Conservation (phyloP, 2,888 invertebrate species). For the Lasioglossum figueresi region DNA sequence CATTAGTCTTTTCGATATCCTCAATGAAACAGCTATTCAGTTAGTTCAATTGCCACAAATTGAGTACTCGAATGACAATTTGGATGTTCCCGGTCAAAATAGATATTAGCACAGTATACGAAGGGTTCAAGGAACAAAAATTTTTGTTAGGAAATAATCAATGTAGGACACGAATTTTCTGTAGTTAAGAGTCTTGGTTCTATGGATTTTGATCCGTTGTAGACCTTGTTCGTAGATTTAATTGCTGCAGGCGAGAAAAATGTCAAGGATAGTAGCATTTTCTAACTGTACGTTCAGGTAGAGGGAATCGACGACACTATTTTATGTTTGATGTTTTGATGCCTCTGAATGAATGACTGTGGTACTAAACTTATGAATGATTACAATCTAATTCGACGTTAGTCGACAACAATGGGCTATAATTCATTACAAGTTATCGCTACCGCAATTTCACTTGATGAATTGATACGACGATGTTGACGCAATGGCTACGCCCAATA, state of each 20-base stretch:
- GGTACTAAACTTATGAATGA: not conserved
- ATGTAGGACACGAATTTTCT: too few species aligned
- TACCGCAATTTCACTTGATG: not conserved
- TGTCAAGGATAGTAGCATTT: not conserved
- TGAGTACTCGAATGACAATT: too few species aligned
- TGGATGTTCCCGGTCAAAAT: too few species aligned
- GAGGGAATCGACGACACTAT: not conserved
- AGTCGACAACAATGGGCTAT: not conserved
- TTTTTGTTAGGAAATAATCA: too few species aligned
- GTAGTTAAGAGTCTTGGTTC: not conserved
- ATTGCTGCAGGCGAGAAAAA: not conserved
- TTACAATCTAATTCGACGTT: conserved; percentile 5
- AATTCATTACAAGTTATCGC: conserved; percentile 2
- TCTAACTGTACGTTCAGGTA: not conserved
- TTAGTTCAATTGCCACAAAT: too few species aligned
- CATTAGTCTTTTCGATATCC: too few species aligned
- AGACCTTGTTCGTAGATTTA: not conserved
- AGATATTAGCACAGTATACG: too few species aligned
- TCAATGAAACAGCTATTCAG: too few species aligned
- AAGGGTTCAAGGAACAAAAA: not conserved
- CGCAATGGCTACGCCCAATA: not conserved
- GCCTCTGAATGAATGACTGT: not conserved
- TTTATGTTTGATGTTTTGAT: not conserved
- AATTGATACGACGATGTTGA: not conserved
- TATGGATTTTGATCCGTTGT: not conserved